Conservation (phyloP, 2,888 invertebrate genomes). For the Drosophila aldrichi region DNA sequence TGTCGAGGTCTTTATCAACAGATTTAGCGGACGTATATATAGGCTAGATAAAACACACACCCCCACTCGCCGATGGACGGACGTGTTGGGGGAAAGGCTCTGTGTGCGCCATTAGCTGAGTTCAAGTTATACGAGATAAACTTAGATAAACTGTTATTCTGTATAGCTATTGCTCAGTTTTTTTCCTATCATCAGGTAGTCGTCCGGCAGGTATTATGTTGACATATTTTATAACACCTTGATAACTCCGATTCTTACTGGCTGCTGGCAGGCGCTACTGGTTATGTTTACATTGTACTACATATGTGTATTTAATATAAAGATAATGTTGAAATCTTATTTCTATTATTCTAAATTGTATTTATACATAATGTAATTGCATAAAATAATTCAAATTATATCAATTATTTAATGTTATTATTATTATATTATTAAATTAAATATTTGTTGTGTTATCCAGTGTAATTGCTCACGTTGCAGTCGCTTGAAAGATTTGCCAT, state of each 20-base stretch:
- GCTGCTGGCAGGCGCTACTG: slow-evolving; percentile 33
- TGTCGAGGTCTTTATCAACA: slow-evolving; percentile 39
- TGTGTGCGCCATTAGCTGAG: slow-evolving; percentile 17
- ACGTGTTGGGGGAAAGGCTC: not conserved
- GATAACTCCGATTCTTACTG: slow-evolving; percentile 9
- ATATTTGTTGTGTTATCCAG: slow-evolving; percentile 5
- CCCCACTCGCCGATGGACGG: slow-evolving; percentile 20
- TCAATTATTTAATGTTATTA: too few species aligned
- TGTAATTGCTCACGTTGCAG: slow-evolving; percentile 12
- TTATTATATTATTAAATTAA: too few species aligned
- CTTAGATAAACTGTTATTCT: slow-evolving; percentile 15
- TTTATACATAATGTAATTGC: too few species aligned
- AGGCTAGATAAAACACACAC: slow-evolving; percentile 38
- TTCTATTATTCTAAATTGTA: too few species aligned
- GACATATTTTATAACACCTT: slow-evolving; percentile 8
- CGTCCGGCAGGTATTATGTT: slow-evolving; percentile 11
- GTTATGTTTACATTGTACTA: slow-evolving; percentile 20
- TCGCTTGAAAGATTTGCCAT: not conserved
- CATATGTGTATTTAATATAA: not conserved
- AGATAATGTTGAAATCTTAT: too few species aligned
- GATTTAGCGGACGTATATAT: slow-evolving; percentile 38
- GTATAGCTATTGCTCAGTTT: slow-evolving; percentile 5
- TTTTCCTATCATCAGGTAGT: slow-evolving; percentile 32
- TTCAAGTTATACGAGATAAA: slow-evolving; percentile 4
- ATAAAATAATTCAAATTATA: too few species aligned